phyloP scores from a whole-genome alignment of 2,888 invertebrate species.

The Leucania comma region DNA sequence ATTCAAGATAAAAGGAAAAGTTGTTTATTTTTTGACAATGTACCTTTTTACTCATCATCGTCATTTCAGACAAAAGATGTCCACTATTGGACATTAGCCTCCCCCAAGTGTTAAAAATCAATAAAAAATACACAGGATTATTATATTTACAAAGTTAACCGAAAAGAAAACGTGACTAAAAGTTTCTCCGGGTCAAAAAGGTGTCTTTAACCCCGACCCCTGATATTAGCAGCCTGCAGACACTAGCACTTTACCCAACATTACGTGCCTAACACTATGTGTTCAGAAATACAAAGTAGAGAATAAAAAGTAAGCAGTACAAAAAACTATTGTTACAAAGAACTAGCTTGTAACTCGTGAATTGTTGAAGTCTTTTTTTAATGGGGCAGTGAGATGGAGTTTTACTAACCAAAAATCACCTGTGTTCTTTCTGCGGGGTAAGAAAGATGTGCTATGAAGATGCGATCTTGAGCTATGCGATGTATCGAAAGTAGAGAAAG shows the following conservation, averaged over 20 bases:
- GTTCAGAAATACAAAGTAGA: conserved; percentile 24
- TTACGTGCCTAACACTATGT: conserved; percentile 32
- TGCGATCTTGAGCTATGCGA: too few relatives aligned
- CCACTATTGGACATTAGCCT: too few relatives aligned
- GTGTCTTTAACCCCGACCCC: conserved; percentile 13
- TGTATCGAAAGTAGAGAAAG: too few relatives aligned
- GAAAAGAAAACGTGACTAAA: conserved; percentile 3
- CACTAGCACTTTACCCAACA: conserved; percentile 15
- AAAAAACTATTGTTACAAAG: conserved; percentile 19
- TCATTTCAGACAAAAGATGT: too few relatives aligned
- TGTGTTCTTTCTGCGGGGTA: too few relatives aligned
- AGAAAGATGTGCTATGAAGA: too few relatives aligned
- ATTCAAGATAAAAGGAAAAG: too few relatives aligned
- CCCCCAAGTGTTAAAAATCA: too few relatives aligned
- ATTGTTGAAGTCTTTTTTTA: neutral
- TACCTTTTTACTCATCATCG: too few relatives aligned
- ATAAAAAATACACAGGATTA: neutral
- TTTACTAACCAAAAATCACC: too few relatives aligned
- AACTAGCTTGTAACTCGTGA: conserved; percentile 15
- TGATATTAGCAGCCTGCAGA: neutral
- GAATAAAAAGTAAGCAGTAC: neutral
- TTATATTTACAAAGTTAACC: conserved; percentile 5
- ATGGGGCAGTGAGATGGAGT: too few relatives aligned
- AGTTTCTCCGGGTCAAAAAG: conserved; percentile 29
- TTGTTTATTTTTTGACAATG: too few relatives aligned